A percentile compares a stretch with the other conserved stretches of the same genome.
phyloP scores from a whole-genome alignment of 2,888 invertebrate species.

The Caenorhabditis parvicauda region DNA sequence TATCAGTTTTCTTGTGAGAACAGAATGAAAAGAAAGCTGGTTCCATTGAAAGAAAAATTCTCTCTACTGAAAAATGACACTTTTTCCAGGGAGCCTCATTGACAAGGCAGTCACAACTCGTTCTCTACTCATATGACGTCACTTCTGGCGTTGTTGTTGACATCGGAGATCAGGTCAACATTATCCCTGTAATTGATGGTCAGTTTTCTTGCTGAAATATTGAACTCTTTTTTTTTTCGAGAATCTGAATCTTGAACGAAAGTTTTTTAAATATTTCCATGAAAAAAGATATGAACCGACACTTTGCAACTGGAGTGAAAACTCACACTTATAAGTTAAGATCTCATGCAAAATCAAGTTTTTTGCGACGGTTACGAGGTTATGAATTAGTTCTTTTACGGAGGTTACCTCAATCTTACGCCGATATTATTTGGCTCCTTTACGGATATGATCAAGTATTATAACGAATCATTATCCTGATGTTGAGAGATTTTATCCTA shows the following conservation, averaged over 20 bases:
- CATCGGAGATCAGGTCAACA: conserved; percentile 69
- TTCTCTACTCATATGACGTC: conserved; percentile 69
- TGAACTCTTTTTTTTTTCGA: background rate
- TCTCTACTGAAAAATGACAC: background rate
- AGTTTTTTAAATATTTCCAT: background rate
- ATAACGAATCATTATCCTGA: background rate
- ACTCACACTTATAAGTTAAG: conserved; percentile 36
- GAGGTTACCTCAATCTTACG: too few relatives aligned
- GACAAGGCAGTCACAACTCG: conserved; percentile 68
- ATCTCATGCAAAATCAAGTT: background rate
- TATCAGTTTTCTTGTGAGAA: background rate
- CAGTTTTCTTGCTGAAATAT: conserved; percentile 34
- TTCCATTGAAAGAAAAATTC: background rate
- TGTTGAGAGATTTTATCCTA: background rate
- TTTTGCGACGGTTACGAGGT: background rate
- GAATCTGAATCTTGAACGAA: background rate
- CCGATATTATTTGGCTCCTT: background rate
- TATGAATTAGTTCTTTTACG: too few relatives aligned
- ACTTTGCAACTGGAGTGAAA: too few relatives aligned
- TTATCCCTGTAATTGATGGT: conserved; percentile 70
- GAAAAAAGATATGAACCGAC: too few relatives aligned
- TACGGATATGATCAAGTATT: background rate
- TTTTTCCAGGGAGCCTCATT: conserved; percentile 64
- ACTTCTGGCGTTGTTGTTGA: conserved; percentile 70
- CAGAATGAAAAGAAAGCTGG: too few relatives aligned